Evolutionary conservation across 2,113 vertebrate genomes (phyloP).

Genomic region (Calyptommatus sinebrachiatus): DNA sequence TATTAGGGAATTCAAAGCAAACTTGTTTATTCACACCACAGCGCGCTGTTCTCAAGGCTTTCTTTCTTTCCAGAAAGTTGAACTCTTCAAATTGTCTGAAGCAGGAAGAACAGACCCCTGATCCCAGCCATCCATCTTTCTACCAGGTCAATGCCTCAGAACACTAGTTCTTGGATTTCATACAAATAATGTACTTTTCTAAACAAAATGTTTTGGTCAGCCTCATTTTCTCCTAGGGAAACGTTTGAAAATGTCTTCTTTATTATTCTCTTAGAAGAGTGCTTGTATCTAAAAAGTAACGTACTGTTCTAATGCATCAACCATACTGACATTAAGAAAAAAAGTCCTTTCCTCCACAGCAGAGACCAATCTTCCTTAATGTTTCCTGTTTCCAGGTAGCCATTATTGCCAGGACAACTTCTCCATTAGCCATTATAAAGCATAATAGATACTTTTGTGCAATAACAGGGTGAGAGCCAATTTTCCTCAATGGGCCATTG

Average conservation of each 20-base stretch:
- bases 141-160: slow-evolving; percentile 2
- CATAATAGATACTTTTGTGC: slow-evolving; percentile 12
- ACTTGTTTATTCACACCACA: slow-evolving; percentile 29
- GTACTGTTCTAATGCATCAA: slow-evolving; percentile 31
- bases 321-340: background rate
- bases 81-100: background rate
- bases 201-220: slow-evolving; percentile 26
- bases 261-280: slow-evolving; percentile 10
- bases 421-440: slow-evolving; percentile 19
- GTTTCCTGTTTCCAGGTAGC: slow-evolving; percentile 47
- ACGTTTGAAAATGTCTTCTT: slow-evolving; percentile 3
- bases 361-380: slow-evolving; percentile 19
- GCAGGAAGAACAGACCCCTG: slow-evolving; percentile 9
- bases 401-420: slow-evolving; percentile 39
- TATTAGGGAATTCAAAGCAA: slow-evolving; percentile 25
- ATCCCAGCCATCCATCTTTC: background rate
- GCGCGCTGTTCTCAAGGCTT: background rate
- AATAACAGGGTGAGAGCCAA: slow-evolving; percentile 24
- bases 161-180: background rate
- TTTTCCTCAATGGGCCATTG: slow-evolving; percentile 32
- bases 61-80: slow-evolving; percentile 16
- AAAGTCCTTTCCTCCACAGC: slow-evolving; percentile 11
- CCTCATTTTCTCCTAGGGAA: slow-evolving; percentile 37
- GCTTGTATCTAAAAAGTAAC: slow-evolving; percentile 39
- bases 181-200: slow-evolving; percentile 28